phyloP scores from a whole-genome alignment of 2,888 invertebrate species.

The Melitaea athalia region DNA sequence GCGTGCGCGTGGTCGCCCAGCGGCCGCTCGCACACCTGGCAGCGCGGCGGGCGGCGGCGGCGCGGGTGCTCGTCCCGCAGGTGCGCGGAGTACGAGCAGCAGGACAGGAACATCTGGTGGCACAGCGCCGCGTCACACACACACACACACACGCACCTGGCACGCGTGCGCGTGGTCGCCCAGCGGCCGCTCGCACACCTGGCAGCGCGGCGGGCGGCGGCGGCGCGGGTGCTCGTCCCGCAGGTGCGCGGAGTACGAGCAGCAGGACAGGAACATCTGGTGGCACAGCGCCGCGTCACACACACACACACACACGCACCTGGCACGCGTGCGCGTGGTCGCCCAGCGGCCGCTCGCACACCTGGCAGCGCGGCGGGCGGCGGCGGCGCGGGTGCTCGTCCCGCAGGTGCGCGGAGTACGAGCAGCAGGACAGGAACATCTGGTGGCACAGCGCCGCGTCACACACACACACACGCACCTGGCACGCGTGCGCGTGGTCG shows the following conservation, averaged over 20 bases:
- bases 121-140: no score
- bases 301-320: conserved; percentile 41
- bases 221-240: no score
- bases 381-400: no score
- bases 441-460: no score
- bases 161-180: conserved; percentile 49
- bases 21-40: conserved; percentile 74
- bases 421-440: no score
- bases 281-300: no score
- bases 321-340: conserved; percentile 54
- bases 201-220: conserved; percentile 64
- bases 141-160: conserved; percentile 48
- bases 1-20: conserved; percentile 47
- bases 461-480: conserved; percentile 45
- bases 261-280: no score
- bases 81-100: no score
- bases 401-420: no score
- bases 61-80: no score
- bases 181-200: conserved; percentile 72
- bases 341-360: conserved; percentile 66
- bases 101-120: no score
- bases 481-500: conserved; percentile 52
- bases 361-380: conserved; percentile 68
- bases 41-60: conserved; percentile 60
- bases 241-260: no score